These are phyloP conservation scores for Solenopsis invicta DNA, from an alignment of 1,140 invertebrate genomes.

Conservation along the genomic window DNA sequence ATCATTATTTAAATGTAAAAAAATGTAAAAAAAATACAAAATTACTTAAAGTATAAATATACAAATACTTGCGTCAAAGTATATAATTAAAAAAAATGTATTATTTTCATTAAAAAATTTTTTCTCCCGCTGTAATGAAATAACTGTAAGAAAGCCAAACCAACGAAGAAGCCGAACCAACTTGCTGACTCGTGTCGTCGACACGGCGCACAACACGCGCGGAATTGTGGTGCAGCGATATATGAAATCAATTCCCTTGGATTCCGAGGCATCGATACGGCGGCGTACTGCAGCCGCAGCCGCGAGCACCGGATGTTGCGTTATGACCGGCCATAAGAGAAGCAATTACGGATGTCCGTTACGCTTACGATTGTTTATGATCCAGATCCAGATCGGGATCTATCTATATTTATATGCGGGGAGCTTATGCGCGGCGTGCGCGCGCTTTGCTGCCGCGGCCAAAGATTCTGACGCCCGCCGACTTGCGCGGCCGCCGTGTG, in stretches of 20 bases:
- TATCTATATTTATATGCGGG: constrained; percentile 38
- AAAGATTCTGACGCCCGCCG: neutral
- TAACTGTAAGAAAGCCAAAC: neutral
- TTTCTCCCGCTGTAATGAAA: neutral
- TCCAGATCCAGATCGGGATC: constrained; percentile 40
- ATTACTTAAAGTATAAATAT: too few species aligned
- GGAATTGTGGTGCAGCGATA: constrained; percentile 2
- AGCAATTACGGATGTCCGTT: constrained; percentile 51
- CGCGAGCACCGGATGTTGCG: constrained; percentile 30
- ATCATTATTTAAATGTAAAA: too few species aligned
- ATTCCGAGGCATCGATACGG: constrained; percentile 53
- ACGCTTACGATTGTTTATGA: constrained; percentile 58
- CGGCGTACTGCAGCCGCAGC: neutral
- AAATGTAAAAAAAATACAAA: too few species aligned
- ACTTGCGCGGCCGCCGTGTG: neutral
- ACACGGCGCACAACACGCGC: constrained; percentile 40
- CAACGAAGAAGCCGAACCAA: neutral
- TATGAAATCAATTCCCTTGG: constrained; percentile 64
- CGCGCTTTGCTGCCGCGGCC: neutral
- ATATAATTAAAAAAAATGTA: too few species aligned
- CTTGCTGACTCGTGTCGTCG: neutral
- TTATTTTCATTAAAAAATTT: too few species aligned
- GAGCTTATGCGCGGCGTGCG: neutral
- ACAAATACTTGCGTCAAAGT: too few species aligned
- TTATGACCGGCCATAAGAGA: constrained; percentile 32